phyloP scores from a whole-genome alignment of 2,797 vertebrate genomes.

The Astyanax mexicanus region DNA sequence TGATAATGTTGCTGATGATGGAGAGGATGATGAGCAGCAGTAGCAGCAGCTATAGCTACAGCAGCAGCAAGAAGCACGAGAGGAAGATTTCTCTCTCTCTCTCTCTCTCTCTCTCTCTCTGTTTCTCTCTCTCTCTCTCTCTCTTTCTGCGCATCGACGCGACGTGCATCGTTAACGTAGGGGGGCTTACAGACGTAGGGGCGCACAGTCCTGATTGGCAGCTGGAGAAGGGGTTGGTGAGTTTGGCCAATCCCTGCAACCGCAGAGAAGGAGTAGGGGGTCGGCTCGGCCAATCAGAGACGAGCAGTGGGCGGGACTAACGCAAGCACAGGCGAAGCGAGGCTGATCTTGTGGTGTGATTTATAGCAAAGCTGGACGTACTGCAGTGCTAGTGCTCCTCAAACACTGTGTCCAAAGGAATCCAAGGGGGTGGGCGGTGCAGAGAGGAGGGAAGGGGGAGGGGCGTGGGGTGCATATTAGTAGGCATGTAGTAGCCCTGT shows the following conservation, averaged over 20 bases:
- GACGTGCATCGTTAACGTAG: slow-evolving; percentile 73
- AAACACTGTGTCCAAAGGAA: slow-evolving; percentile 48
- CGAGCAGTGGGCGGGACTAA: slow-evolving; percentile 64
- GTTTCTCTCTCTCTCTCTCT: slow-evolving; percentile 53
- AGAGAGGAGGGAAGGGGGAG: neutral
- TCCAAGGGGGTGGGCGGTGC: neutral
- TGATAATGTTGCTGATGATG: neutral
- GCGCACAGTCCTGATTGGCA: slow-evolving; percentile 76
- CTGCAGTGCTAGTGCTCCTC: slow-evolving; percentile 81
- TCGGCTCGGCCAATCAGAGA: slow-evolving; percentile 67
- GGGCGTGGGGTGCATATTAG: neutral
- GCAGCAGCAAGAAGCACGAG: too few species aligned
- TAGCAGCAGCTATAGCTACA: too few species aligned
- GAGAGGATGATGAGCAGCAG: neutral
- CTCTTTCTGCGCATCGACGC: slow-evolving; percentile 79
- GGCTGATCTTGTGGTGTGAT: slow-evolving; percentile 79
- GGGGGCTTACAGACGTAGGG: slow-evolving; percentile 65
- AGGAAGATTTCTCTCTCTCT: slow-evolving; percentile 3
- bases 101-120: slow-evolving; percentile 5
- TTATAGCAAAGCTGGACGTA: slow-evolving; percentile 78
- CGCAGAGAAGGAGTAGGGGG: slow-evolving; percentile 65
- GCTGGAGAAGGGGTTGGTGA: slow-evolving; percentile 67
- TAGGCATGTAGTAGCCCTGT: neutral
- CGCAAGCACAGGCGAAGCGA: slow-evolving; percentile 41
- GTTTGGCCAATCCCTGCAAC: slow-evolving; percentile 72